A percentile compares a stretch with the other conserved stretches of the same genome.
Evolutionary conservation across 2,888 invertebrate genomes (phyloP).

Genomic region (Philaethria dido): DNA sequence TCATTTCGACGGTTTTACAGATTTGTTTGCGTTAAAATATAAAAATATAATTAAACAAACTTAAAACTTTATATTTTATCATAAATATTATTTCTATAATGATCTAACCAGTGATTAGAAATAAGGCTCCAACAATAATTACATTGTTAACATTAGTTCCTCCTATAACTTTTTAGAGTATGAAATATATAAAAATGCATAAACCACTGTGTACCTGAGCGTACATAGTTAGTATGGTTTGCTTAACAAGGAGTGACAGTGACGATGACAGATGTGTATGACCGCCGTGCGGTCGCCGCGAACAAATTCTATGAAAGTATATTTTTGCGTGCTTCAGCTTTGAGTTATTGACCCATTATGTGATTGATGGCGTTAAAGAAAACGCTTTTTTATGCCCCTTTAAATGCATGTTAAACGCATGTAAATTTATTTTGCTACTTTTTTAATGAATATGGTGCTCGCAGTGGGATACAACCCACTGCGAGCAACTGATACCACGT

Average conservation of each 20-base stretch:
- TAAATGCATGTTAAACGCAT: slow-evolving; percentile 11
- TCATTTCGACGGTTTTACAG: no score
- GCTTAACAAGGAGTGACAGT: slow-evolving; percentile 18
- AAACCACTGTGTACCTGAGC: slow-evolving; percentile 11
- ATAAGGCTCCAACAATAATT: no score
- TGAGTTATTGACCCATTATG: slow-evolving; percentile 29
- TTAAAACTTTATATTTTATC: no score
- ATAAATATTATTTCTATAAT: no score
- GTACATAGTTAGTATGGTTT: slow-evolving; percentile 10
- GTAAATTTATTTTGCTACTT: neutral
- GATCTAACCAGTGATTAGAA: no score
- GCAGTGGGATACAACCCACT: no score
- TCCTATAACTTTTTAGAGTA: no score
- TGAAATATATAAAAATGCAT: slow-evolving; percentile 3
- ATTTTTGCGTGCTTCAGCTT: slow-evolving; percentile 29
- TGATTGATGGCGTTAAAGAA: slow-evolving; percentile 29
- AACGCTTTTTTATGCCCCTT: neutral
- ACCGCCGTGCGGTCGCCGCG: slow-evolving; percentile 21
- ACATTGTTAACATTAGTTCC: no score
- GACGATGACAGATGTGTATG: slow-evolving; percentile 36
- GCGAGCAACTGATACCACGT: no score
- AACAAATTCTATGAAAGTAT: slow-evolving; percentile 29
- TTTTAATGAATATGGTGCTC: neutral
- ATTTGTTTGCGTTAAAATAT: no score
- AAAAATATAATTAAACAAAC: no score